Conservation (phyloP, 2,113 vertebrate species). For the Grammomys dolichurus region DNA sequence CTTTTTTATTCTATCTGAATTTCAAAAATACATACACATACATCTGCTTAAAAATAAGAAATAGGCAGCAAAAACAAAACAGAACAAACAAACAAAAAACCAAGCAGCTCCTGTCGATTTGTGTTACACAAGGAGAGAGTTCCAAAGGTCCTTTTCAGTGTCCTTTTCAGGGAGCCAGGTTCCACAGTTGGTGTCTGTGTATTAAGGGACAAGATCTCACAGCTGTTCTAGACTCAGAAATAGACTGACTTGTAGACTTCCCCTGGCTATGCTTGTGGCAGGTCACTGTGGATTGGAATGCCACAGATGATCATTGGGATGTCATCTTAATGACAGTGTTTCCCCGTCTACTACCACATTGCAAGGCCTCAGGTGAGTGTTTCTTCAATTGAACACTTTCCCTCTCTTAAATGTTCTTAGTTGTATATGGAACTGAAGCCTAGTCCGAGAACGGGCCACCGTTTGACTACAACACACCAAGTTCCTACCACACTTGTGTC, state of each 20-base stretch:
- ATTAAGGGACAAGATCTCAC: background rate
- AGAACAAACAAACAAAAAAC: no score
- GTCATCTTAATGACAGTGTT: background rate
- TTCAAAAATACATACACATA: background rate
- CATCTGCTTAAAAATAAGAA: conserved; percentile 17
- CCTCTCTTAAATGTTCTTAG: background rate
- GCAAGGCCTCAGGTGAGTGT: background rate
- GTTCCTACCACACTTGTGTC: background rate
- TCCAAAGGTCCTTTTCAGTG: no score
- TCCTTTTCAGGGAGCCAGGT: background rate
- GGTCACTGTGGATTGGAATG: background rate
- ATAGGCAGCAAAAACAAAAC: background rate
- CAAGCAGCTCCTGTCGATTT: background rate
- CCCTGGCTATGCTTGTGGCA: background rate
- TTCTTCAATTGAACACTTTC: background rate
- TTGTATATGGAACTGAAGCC: background rate
- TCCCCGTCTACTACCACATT: background rate
- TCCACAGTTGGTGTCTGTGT: background rate
- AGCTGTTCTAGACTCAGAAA: background rate
- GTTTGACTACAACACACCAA: background rate
- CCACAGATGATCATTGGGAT: background rate
- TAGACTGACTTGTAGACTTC: background rate
- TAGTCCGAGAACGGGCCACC: background rate
- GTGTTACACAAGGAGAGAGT: background rate
- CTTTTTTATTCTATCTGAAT: background rate